Evolutionary conservation across 2,113 vertebrate genomes (phyloP).

Genomic region (Sitta europaea): DNA sequence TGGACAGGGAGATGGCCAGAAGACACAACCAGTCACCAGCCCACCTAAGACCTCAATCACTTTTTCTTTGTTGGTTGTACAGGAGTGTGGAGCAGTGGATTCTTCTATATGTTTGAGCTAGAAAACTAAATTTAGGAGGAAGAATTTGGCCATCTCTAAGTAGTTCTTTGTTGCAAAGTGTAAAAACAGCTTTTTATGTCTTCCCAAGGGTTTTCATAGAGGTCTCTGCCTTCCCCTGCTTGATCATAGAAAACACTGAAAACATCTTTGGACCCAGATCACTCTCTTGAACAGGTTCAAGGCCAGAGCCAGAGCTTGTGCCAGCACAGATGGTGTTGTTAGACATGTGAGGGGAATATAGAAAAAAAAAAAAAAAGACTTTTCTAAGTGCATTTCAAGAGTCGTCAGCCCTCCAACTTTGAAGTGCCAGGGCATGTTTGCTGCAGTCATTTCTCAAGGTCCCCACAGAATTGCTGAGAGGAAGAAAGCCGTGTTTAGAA

Average conservation of each 20-base stretch:
- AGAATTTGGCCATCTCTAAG: background rate
- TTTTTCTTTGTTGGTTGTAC: background rate
- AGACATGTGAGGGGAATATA: background rate
- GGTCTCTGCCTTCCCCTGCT: background rate
- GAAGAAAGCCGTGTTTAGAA: slow-evolving; percentile 20
- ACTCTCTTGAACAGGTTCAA: background rate
- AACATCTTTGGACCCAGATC: background rate
- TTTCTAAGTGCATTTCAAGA: slow-evolving; percentile 36
- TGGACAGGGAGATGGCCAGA: background rate
- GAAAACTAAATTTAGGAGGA: background rate
- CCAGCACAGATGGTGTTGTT: background rate
- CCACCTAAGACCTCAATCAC: background rate
- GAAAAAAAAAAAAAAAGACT: background rate
- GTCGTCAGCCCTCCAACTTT: slow-evolving; percentile 10
- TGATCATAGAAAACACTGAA: background rate
- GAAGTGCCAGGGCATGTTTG: slow-evolving; percentile 54
- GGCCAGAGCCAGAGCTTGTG: background rate
- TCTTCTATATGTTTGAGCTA: background rate
- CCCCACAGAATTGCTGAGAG: slow-evolving; percentile 39
- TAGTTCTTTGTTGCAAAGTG: background rate
- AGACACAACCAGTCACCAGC: background rate
- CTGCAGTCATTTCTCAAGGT: slow-evolving; percentile 25
- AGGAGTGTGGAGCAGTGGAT: background rate
- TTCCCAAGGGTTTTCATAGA: background rate
- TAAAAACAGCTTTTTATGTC: background rate